A percentile compares a stretch with the other conserved stretches of the same genome.
phyloP scores from a whole-genome alignment of 2,888 invertebrate species.

The Dinocampus coccinellae region DNA sequence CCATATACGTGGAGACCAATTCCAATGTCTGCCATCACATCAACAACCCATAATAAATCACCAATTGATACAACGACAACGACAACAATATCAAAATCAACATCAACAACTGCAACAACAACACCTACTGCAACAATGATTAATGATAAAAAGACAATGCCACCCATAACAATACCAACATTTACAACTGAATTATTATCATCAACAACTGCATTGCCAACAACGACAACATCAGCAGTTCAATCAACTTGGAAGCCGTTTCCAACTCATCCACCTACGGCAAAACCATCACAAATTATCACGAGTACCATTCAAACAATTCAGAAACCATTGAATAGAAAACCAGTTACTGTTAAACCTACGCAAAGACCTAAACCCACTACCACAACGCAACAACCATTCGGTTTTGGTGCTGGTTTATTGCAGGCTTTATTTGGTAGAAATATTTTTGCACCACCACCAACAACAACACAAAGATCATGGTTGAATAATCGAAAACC shows the following conservation, averaged over 20 bases:
- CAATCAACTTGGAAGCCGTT: constrained; percentile 20
- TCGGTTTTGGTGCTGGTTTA: constrained; percentile 58
- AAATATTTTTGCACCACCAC: constrained; percentile 50
- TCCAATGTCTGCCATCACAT: constrained; percentile 40
- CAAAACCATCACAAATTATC: constrained; percentile 29
- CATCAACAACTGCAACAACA: constrained; percentile 28
- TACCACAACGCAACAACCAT: constrained; percentile 58
- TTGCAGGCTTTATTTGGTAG: constrained; percentile 61
- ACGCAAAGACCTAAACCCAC: constrained; percentile 64
- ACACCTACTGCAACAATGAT: constrained; percentile 5
- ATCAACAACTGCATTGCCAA: constrained; percentile 30
- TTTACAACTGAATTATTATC: constrained; percentile 36
- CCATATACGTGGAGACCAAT: constrained; percentile 50
- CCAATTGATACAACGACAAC: constrained; percentile 32
- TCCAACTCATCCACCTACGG: constrained; percentile 38
- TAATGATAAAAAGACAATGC: neutral
- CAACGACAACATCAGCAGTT: constrained; percentile 38
- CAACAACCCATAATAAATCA: constrained; percentile 40
- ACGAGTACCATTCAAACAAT: constrained; percentile 42
- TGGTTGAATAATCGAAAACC: constrained; percentile 67
- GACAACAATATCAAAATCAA: no score
- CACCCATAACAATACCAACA: constrained; percentile 29
- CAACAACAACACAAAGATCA: constrained; percentile 44
- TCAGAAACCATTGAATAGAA: constrained; percentile 44
- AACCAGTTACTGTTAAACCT: constrained; percentile 45